phyloP scores from a whole-genome alignment of 2,888 invertebrate species.

The Heteromurus nitidus region DNA sequence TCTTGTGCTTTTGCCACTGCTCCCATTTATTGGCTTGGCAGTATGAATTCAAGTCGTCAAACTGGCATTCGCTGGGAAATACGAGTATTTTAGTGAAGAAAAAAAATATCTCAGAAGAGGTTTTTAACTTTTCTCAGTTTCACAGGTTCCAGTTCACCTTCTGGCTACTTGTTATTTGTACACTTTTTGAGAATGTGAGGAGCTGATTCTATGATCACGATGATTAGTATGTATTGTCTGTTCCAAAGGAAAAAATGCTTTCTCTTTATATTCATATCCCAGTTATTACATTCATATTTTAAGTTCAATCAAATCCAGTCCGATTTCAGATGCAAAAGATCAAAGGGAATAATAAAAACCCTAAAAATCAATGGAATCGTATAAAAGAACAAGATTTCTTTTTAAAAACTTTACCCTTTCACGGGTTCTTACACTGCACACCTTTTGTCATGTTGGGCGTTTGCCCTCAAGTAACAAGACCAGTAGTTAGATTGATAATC shows the following conservation, averaged over 20 bases:
- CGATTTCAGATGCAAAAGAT: too few species aligned
- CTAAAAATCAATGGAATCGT: too few species aligned
- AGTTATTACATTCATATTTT: too few species aligned
- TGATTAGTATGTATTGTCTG: too few species aligned
- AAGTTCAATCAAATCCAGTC: too few species aligned
- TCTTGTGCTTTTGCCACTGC: slow-evolving; percentile 19
- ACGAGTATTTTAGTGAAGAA: too few species aligned
- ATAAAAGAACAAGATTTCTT: too few species aligned
- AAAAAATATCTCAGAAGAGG: slow-evolving; percentile 23
- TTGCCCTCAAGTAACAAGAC: background rate
- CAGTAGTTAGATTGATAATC: too few species aligned
- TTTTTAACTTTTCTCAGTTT: slow-evolving; percentile 25
- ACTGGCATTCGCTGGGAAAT: slow-evolving; percentile 4
- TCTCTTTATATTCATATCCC: background rate
- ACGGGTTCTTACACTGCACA: too few species aligned
- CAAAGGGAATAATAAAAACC: too few species aligned
- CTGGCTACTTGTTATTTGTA: slow-evolving; percentile 24
- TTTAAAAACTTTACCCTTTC: too few species aligned
- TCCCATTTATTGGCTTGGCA: slow-evolving; percentile 4
- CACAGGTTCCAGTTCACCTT: background rate
- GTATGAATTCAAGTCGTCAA: slow-evolving; percentile 15
- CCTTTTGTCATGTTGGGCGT: background rate
- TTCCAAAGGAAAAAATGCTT: background rate
- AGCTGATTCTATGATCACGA: too few species aligned
- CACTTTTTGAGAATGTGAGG: background rate